These are phyloP conservation scores for Fabriciana adippe DNA, from an alignment of 2,888 invertebrate species.

Conservation along the genomic window DNA sequence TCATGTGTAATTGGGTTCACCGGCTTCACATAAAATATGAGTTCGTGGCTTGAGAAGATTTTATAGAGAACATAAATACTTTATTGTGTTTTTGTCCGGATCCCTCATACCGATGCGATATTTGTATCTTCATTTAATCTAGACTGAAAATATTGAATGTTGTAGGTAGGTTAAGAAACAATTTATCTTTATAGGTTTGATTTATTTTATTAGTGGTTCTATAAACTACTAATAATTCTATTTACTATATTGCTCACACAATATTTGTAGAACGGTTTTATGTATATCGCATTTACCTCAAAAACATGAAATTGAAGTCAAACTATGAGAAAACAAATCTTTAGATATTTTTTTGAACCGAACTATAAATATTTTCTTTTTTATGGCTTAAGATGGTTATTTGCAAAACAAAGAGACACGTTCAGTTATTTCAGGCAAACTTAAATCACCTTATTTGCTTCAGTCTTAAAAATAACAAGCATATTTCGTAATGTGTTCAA, in stretches of 20 bases:
- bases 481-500: conserved; percentile 29
- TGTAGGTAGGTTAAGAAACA: neutral
- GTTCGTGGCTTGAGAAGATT: conserved; percentile 67
- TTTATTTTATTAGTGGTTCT: neutral
- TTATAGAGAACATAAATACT: conserved; percentile 79
- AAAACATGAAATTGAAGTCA: no score
- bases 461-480: conserved; percentile 17
- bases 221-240: no score
- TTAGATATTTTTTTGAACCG: no score
- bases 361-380: neutral
- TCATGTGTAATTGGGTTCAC: conserved; percentile 78
- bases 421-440: conserved; percentile 2
- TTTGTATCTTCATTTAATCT: conserved; percentile 35
- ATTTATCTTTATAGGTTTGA: conserved; percentile 6
- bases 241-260: no score
- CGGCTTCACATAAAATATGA: conserved; percentile 76
- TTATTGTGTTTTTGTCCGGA: conserved; percentile 72
- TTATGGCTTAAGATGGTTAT: neutral
- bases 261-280: no score
- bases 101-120: conserved; percentile 50
- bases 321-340: no score
- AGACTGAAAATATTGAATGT: conserved; percentile 19
- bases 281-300: no score
- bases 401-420: neutral
- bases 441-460: conserved; percentile 14